Evolutionary conservation across 1,140 invertebrate species (phyloP).

Genomic region (Drosophila takahashii): DNA sequence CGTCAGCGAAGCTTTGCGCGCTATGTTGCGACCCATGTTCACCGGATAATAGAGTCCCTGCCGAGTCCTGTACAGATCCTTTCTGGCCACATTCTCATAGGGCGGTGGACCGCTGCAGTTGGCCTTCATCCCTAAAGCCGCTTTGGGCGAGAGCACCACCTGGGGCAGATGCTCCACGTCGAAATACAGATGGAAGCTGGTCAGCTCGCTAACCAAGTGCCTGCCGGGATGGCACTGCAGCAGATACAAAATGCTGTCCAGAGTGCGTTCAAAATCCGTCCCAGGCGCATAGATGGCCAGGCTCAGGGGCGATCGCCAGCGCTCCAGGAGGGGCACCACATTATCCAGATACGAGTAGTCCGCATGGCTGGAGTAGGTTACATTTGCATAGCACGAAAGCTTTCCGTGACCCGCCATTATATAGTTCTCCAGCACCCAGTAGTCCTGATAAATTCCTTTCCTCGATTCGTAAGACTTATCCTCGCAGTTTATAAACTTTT

Average conservation of each 20-base stretch:
- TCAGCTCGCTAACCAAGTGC: conserved; percentile 88
- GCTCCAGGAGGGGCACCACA: conserved; percentile 91
- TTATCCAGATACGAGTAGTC: conserved; percentile 96
- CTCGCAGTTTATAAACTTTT: conserved; percentile 85
- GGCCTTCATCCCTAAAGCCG: conserved; percentile 86
- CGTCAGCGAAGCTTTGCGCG: conserved; percentile 91
- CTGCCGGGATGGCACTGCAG: conserved; percentile 87
- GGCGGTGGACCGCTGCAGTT: conserved; percentile 89
- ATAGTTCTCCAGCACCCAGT: conserved; percentile 95
- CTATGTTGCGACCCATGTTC: conserved; percentile 93
- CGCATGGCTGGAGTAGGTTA: conserved; percentile 96
- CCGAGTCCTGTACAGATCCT: conserved; percentile 89
- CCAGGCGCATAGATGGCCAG: conserved; percentile 91
- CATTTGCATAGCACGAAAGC: conserved; percentile 89
- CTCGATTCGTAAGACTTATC: conserved; percentile 87
- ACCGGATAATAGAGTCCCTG: conserved; percentile 93
- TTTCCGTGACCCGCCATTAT: conserved; percentile 87
- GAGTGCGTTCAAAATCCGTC: conserved; percentile 87
- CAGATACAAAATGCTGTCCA: conserved; percentile 88
- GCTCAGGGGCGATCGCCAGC: conserved; percentile 89
- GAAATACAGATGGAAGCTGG: conserved; percentile 94
- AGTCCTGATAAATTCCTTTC: conserved; percentile 91
- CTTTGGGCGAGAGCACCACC: conserved; percentile 87
- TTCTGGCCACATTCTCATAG: conserved; percentile 87
- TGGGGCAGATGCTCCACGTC: conserved; percentile 91